These are phyloP conservation scores for Okapia johnstoni DNA, from an alignment of 2,113 vertebrate species.

Conservation along the genomic window DNA sequence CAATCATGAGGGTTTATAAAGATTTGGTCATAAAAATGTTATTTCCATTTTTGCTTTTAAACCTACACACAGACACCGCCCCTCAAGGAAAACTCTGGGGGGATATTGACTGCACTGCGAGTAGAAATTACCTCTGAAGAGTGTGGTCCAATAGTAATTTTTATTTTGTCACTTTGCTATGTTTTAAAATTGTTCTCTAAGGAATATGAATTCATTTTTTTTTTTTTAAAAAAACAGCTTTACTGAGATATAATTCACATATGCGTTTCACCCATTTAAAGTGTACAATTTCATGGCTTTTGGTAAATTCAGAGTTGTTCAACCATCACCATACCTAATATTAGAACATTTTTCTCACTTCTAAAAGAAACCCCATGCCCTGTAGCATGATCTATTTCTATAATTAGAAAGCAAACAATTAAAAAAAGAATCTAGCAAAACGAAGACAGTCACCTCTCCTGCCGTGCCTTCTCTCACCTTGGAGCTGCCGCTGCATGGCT, in stretches of 20 bases:
- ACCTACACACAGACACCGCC: background rate
- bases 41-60: background rate
- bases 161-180: conserved; percentile 16
- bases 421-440: background rate
- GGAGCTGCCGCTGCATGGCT: conserved; percentile 71
- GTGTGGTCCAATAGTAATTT: background rate
- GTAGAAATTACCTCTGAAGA: background rate
- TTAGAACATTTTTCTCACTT: background rate
- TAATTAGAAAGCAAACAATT: background rate
- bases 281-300: background rate
- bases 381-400: background rate
- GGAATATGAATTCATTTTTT: background rate
- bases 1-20: background rate
- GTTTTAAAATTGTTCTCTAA: conserved; percentile 46
- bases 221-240: background rate
- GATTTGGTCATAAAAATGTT: background rate
- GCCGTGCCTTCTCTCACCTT: conserved; percentile 63
- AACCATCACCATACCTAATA: background rate
- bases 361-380: background rate
- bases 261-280: background rate
- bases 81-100: background rate
- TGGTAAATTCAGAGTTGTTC: background rate
- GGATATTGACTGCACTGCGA: background rate
- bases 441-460: accelerated
- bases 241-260: background rate